Base-by-base conservation (phyloP, 2,113 vertebrate species). In the Bufo bufo region DNA sequence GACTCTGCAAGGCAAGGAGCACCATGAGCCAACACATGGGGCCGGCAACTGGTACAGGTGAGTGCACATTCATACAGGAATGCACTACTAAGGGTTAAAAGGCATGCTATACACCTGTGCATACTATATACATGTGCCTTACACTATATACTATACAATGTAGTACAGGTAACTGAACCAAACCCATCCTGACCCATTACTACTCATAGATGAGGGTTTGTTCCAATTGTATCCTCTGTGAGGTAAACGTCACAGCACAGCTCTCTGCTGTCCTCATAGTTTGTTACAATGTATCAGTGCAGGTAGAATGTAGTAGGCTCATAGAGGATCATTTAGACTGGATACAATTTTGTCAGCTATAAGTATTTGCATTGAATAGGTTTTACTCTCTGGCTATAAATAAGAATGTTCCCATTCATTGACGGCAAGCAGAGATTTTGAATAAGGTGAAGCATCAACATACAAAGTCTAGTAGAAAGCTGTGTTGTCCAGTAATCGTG, bases 11-110 rank as follows among this genome's bases (percentile, higher is more conserved):
- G 65, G 52, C 13, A 14, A 83, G 65, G 19, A 52, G 47, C 69
- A 88, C 59, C 87, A 88, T 84, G 87, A 88, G 59, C 74, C 81
- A 59, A n/a, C 43, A 82, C 78, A 49, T 16, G 43, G 86, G 61
- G 56, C 43, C 20, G 19, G 23, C 45, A 65, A 58, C 54, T n/a
- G 23, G 13, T 23, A n/a, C 16, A 88, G 87, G 87, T 88, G 49
- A 83, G 80, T 84, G 80, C 61, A 47, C 54, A 9, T 11, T 33
- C n/a, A 58, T 3, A 16, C 19, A 13, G 52, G 52, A 8, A 20
- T 4, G 61, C 61, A 63, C 61, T 6, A 20, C 63, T 3, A 66
- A 8, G 63, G 63, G 20, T 23, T 23, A 66, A 66, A 8, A n/a
- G 9, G 63, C 20, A 10, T 3, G 20, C n/a, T 23, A n/a, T 23